Evolutionary conservation across 2,888 invertebrate genomes (phyloP).

Genomic region (Gerris lacustris): DNA sequence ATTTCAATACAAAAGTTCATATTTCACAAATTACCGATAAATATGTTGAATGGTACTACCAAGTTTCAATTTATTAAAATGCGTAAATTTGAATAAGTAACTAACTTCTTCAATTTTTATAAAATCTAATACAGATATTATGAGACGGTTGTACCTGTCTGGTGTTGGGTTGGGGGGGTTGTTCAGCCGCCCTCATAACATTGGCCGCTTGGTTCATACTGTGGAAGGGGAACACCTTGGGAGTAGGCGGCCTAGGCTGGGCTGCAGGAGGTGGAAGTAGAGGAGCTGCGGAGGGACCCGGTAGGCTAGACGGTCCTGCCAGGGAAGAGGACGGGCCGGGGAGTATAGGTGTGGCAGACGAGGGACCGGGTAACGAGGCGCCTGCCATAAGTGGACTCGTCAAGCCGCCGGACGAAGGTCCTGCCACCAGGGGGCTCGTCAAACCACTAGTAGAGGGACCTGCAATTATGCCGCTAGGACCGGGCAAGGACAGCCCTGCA

Average conservation of each 20-base stretch:
- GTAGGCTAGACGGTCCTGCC: conserved; percentile 14
- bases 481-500: neutral
- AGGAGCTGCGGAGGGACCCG: conserved; percentile 21
- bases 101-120: too few species aligned
- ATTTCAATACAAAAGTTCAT: too few species aligned
- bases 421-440: neutral
- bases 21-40: too few species aligned
- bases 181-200: conserved; percentile 59
- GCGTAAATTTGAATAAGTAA: too few species aligned
- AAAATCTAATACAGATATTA: too few species aligned
- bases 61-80: too few species aligned
- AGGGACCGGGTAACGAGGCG: conserved; percentile 27
- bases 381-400: conserved; percentile 32
- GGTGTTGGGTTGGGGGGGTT: conserved; percentile 17
- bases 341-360: conserved; percentile 20
- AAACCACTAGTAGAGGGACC: neutral
- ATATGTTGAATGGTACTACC: too few species aligned
- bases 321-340: conserved; percentile 39
- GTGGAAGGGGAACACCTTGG: conserved; percentile 60
- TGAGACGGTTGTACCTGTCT: neutral
- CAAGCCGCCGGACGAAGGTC: conserved; percentile 18
- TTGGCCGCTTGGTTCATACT: conserved; percentile 80
- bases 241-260: neutral
- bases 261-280: conserved; percentile 10
- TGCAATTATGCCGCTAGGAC: neutral